A percentile compares a stretch with the other conserved stretches of the same genome.
Evolutionary conservation across 2,113 vertebrate genomes (phyloP).

Genomic region (Periophthalmus modestus): DNA sequence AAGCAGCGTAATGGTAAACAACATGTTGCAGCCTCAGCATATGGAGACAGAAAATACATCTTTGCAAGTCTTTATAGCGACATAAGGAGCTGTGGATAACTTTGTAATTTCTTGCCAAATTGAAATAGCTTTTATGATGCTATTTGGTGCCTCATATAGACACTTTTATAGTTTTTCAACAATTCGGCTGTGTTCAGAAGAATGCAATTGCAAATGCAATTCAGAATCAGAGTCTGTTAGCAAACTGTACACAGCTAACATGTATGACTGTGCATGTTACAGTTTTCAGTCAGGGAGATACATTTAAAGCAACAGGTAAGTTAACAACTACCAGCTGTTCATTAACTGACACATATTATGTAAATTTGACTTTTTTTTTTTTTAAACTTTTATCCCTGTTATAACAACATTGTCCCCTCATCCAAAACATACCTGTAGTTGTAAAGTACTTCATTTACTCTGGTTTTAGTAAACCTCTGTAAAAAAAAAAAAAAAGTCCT

Average conservation of each 20-base stretch:
- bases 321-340: too few relatives aligned
- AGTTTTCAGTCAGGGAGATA: neutral
- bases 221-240: neutral
- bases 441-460: too few relatives aligned
- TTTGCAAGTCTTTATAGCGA: slow-evolving; percentile 6
- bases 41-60: slow-evolving; percentile 5
- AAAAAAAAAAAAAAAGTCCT: too few relatives aligned
- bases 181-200: neutral
- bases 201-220: neutral
- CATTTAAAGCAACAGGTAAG: neutral
- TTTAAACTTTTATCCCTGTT: too few relatives aligned
- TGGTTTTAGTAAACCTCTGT: too few relatives aligned
- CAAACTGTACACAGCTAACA: neutral
- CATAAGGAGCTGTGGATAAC: slow-evolving; percentile 10
- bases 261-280: neutral
- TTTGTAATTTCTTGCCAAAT: slow-evolving; percentile 7
- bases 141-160: neutral
- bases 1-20: slow-evolving; percentile 13
- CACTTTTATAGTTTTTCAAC: neutral
- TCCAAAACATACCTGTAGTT: too few relatives aligned
- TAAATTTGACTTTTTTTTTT: too few relatives aligned
- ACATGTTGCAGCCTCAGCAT: slow-evolving; percentile 9
- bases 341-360: too few relatives aligned
- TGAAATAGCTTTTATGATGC: slow-evolving; percentile 16
- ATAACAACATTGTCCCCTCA: too few relatives aligned